These are phyloP conservation scores for Pterobdella sp. DNA, from an alignment of 2,888 invertebrate genomes.

Conservation along the genomic window DNA sequence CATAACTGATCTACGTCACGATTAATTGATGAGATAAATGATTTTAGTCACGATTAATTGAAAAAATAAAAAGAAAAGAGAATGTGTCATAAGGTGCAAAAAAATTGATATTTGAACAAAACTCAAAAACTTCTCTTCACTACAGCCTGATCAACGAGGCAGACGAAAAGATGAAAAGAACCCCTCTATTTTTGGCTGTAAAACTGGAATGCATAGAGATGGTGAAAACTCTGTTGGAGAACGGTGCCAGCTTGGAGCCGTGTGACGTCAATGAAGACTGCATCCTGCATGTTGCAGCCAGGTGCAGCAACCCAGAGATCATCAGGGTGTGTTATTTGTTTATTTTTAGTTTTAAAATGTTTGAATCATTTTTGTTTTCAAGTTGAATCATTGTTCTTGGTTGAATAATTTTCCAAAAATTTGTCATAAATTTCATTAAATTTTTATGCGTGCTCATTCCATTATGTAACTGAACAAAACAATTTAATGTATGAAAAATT, in stretches of 20 bases:
- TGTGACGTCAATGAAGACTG: not conserved
- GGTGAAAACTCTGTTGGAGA: not conserved
- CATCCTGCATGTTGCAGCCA: not conserved
- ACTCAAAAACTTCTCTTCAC: not conserved
- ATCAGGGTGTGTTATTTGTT: not conserved
- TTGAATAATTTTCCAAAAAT: no score
- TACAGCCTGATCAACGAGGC: conserved; percentile 5
- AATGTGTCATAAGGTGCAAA: not conserved
- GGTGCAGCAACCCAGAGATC: not conserved
- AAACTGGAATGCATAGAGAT: not conserved
- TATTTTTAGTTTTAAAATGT: no score
- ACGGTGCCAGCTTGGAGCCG: not conserved
- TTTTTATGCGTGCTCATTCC: no score
- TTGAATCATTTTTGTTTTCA: no score
- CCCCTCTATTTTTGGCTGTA: not conserved
- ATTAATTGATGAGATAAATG: not conserved
- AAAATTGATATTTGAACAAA: no score
- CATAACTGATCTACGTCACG: not conserved
- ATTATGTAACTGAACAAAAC: no score
- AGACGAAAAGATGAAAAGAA: not conserved
- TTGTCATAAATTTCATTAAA: no score
- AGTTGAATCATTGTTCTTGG: no score
- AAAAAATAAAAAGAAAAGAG: not conserved
- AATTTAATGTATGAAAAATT: no score
- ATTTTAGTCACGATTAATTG: not conserved